A percentile compares a stretch with the other conserved stretches of the same genome.
Conservation (phyloP, 2,888 invertebrate species). For the Lapara coniferarum region DNA sequence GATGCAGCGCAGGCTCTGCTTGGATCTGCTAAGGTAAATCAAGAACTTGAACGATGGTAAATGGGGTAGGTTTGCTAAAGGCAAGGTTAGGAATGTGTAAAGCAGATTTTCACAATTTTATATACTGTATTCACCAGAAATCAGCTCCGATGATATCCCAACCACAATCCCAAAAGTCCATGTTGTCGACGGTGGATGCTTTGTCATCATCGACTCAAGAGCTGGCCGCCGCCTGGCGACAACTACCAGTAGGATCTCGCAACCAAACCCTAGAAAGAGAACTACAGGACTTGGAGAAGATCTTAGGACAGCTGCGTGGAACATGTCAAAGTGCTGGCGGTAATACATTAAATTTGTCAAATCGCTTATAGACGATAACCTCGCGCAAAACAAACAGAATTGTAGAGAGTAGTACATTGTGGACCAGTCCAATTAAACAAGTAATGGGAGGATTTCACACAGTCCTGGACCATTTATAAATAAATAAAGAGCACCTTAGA, state of each 20-base stretch:
- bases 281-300: conserved; percentile 6
- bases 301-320: conserved; percentile 16
- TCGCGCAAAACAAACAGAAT: too few relatives aligned
- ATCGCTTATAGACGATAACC: too few relatives aligned
- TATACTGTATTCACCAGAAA: conserved; percentile 7
- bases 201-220: conserved; percentile 15
- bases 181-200: conserved; percentile 23
- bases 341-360: neutral
- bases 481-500: too few relatives aligned
- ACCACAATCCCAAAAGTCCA: conserved; percentile 19
- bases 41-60: neutral
- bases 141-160: conserved; percentile 24
- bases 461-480: too few relatives aligned
- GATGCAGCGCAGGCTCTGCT: conserved; percentile 50
- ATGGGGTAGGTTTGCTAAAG: too few relatives aligned
- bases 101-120: neutral
- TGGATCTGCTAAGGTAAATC: conserved; percentile 41
- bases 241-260: neutral
- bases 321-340: conserved; percentile 24
- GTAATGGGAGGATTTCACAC: too few relatives aligned
- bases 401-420: too few relatives aligned
- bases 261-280: conserved; percentile 5
- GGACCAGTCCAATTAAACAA: too few relatives aligned
- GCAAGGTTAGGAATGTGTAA: too few relatives aligned
- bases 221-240: conserved; percentile 9